Conservation (phyloP, 2,888 invertebrate species). For the Nemapogon koenigi region DNA sequence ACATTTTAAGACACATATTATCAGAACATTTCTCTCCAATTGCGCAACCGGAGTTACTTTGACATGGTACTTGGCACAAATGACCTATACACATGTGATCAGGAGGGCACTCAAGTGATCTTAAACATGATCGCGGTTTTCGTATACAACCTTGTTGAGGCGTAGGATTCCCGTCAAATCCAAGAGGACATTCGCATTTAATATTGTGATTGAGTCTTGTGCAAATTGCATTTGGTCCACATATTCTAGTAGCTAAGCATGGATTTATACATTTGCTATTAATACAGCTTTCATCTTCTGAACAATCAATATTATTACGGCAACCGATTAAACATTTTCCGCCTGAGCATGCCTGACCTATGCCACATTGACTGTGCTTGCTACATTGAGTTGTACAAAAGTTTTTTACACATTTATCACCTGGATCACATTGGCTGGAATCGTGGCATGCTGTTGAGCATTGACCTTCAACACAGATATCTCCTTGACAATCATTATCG, state of each 20-base stretch:
- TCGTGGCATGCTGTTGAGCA: slow-evolving; percentile 83
- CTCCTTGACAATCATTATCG: slow-evolving; percentile 80
- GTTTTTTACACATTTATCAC: slow-evolving; percentile 80
- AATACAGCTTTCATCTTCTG: slow-evolving; percentile 77
- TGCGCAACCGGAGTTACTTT: slow-evolving; percentile 76
- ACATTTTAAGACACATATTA: slow-evolving; percentile 82
- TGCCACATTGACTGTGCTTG: slow-evolving; percentile 81
- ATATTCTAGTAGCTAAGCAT: slow-evolving; percentile 75
- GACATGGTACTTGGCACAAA: slow-evolving; percentile 80
- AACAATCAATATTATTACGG: slow-evolving; percentile 82
- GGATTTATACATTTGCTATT: slow-evolving; percentile 87
- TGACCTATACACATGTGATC: slow-evolving; percentile 80
- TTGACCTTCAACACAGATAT: slow-evolving; percentile 81
- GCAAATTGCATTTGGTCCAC: slow-evolving; percentile 87
- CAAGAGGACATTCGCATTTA: slow-evolving; percentile 81
- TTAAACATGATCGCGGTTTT: slow-evolving; percentile 73
- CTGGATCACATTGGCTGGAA: slow-evolving; percentile 77
- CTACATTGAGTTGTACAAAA: slow-evolving; percentile 82
- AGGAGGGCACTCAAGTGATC: slow-evolving; percentile 74
- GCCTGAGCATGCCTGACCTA: slow-evolving; percentile 79
- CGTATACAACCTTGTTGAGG: slow-evolving; percentile 90
- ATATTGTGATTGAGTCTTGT: slow-evolving; percentile 76
- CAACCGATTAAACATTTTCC: slow-evolving; percentile 86
- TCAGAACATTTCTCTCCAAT: slow-evolving; percentile 84
- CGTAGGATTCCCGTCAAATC: slow-evolving; percentile 86